Evolutionary conservation across 2,797 vertebrate species (phyloP).

Genomic region (Odontamblyopus rebecca): DNA sequence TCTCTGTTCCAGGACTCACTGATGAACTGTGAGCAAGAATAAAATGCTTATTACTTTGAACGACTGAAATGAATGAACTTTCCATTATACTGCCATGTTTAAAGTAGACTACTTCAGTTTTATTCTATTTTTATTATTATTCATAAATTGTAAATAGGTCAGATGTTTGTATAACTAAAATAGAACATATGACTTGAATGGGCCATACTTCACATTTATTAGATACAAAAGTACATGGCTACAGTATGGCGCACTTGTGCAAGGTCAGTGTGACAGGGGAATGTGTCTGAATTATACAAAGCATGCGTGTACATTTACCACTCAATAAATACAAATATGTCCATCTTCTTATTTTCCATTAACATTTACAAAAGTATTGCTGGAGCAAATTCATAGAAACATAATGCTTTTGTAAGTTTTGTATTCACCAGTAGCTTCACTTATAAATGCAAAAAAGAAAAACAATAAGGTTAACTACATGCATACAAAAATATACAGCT

Average conservation of each 20-base stretch:
- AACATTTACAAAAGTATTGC: constrained; percentile 44
- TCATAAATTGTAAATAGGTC: background rate
- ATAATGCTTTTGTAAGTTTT: constrained; percentile 44
- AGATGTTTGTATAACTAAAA: background rate
- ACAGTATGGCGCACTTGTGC: constrained; percentile 67
- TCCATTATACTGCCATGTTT: background rate
- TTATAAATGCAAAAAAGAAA: constrained; percentile 76
- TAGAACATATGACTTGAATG: constrained; percentile 13
- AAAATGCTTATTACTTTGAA: background rate
- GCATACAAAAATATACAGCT: constrained; percentile 86
- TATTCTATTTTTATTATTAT: background rate
- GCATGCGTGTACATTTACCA: constrained; percentile 76
- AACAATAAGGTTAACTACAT: constrained; percentile 79
- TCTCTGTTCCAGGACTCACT: too few species aligned
- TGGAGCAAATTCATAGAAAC: constrained; percentile 60
- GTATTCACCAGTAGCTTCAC: constrained; percentile 56
- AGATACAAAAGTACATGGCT: constrained; percentile 64
- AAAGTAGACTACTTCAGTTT: background rate
- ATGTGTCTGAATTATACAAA: constrained; percentile 69
- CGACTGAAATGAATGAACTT: background rate
- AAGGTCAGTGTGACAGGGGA: constrained; percentile 61
- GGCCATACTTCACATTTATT: constrained; percentile 64
- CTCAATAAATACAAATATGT: constrained; percentile 72
- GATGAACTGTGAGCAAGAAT: too few species aligned
- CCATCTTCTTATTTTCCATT: constrained; percentile 26